Conservation (phyloP, 2,888 invertebrate species). For the Aphodius granarius region DNA sequence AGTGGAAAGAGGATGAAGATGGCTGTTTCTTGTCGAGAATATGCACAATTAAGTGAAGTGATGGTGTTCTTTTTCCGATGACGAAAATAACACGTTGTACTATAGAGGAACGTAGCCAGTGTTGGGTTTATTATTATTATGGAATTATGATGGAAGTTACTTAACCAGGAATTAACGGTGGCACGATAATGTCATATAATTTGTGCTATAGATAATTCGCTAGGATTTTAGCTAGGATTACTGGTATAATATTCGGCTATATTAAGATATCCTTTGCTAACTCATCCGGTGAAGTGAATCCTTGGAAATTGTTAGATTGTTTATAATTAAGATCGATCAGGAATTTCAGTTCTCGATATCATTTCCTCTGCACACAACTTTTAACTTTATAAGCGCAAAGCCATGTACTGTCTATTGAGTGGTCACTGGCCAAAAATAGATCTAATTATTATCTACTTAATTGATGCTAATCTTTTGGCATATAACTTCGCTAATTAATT, state of each 20-base stretch:
- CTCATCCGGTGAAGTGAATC: not conserved
- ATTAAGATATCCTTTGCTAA: not conserved
- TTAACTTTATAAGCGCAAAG: too few species aligned
- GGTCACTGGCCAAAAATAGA: too few species aligned
- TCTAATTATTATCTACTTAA: too few species aligned
- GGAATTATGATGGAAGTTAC: not conserved
- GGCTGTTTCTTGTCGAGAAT: not conserved
- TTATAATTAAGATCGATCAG: too few species aligned
- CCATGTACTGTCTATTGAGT: too few species aligned
- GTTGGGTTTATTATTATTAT: too few species aligned
- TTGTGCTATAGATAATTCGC: not conserved
- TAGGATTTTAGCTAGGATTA: not conserved
- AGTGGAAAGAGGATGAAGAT: not conserved
- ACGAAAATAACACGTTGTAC: not conserved
- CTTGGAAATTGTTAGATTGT: not conserved
- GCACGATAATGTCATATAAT: not conserved
- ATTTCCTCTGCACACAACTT: too few species aligned
- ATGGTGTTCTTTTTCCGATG: not conserved
- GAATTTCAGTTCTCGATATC: too few species aligned
- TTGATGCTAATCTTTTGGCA: too few species aligned
- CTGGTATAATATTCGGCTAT: not conserved
- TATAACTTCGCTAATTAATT: too few species aligned
- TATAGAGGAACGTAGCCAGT: not conserved
- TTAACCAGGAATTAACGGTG: not conserved
- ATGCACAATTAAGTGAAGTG: not conserved